phyloP scores from a whole-genome alignment of 2,797 vertebrate species.

The Lophius americanus region DNA sequence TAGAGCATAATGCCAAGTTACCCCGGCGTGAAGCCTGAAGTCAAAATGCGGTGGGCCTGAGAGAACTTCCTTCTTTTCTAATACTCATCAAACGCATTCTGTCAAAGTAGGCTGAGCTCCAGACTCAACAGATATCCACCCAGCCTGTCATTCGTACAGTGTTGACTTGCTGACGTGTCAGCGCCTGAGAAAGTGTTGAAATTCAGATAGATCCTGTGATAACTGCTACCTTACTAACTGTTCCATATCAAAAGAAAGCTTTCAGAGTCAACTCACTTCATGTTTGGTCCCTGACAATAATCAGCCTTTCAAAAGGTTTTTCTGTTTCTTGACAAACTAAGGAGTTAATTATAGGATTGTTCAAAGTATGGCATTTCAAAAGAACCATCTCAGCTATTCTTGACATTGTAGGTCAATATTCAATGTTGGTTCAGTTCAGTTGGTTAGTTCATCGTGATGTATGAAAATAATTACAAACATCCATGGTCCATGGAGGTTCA shows the following conservation, averaged over 20 bases:
- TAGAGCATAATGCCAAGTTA: neutral
- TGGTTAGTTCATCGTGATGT: too few relatives aligned
- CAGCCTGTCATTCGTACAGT: neutral
- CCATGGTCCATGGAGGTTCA: too few relatives aligned
- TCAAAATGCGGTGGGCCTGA: neutral
- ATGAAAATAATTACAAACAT: too few relatives aligned
- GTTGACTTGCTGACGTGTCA: slow-evolving; percentile 7
- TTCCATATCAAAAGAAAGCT: neutral
- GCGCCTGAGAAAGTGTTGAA: slow-evolving; percentile 13
- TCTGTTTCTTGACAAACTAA: too few relatives aligned
- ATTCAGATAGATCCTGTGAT: neutral
- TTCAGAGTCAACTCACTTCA: neutral
- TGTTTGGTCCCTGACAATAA: too few relatives aligned
- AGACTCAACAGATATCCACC: too few relatives aligned
- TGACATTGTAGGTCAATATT: too few relatives aligned
- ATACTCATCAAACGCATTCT: neutral
- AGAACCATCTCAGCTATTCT: too few relatives aligned
- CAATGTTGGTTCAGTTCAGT: too few relatives aligned
- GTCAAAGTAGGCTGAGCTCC: slow-evolving; percentile 1
- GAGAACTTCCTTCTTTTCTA: slow-evolving; percentile 1
- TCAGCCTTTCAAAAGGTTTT: too few relatives aligned
- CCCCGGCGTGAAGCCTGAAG: neutral
- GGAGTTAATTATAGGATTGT: too few relatives aligned
- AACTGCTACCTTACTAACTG: neutral
- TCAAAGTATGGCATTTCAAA: too few relatives aligned